Evolutionary conservation across 1,140 invertebrate genomes (phyloP).

Genomic region (Penaeus chinensis): DNA sequence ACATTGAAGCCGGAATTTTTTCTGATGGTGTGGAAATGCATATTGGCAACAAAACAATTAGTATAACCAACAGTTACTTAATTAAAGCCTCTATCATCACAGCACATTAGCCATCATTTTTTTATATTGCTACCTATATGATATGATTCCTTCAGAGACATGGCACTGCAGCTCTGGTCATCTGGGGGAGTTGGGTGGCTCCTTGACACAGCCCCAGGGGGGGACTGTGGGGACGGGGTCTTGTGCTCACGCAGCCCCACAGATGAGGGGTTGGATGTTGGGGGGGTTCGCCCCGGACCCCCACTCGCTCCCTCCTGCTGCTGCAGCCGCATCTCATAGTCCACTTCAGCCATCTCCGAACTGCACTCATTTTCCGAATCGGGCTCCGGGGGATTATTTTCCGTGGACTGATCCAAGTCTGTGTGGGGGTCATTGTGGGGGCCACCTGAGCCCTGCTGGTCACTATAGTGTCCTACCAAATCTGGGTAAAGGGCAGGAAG

Average conservation of each 20-base stretch:
- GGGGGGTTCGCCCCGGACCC: conserved; percentile 49
- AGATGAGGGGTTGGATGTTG: conserved; percentile 49
- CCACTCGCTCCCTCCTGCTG: conserved; percentile 45
- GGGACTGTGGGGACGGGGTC: conserved; percentile 59
- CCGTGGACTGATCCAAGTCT: conserved; percentile 55
- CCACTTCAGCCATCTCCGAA: conserved; percentile 59
- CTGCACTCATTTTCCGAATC: conserved; percentile 64
- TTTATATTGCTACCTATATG: conserved; percentile 63
- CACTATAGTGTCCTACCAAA: conserved; percentile 50
- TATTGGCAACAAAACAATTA: conserved; percentile 63
- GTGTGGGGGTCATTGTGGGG: conserved; percentile 57
- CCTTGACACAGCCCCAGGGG: conserved; percentile 41
- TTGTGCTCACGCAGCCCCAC: conserved; percentile 55
- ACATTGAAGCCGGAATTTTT: conserved; percentile 52
- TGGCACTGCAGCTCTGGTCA: conserved; percentile 59
- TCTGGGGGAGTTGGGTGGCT: conserved; percentile 48
- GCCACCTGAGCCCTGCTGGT: conserved; percentile 46
- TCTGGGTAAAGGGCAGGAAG: conserved; percentile 55
- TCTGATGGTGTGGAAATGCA: conserved; percentile 61
- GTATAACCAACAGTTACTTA: conserved; percentile 62
- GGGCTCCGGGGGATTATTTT: conserved; percentile 54
- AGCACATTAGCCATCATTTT: conserved; percentile 63
- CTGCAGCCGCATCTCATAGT: conserved; percentile 44
- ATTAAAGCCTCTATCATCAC: conserved; percentile 63
- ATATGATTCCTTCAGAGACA: conserved; percentile 62